phyloP scores from a whole-genome alignment of 2,113 vertebrate genomes.

The Anoura caudifer region DNA sequence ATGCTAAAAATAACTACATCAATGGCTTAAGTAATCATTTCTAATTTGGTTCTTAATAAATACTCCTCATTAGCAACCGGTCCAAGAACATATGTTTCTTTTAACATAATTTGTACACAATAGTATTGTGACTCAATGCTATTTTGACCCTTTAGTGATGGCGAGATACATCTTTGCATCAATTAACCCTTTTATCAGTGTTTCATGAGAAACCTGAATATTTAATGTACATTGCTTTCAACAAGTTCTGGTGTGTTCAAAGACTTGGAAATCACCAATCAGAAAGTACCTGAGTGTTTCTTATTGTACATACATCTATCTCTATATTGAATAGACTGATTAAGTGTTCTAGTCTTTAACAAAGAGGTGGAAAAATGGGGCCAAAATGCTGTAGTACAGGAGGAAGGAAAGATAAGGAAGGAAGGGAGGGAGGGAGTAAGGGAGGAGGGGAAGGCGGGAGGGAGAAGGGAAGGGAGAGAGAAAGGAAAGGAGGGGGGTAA shows the following conservation, averaged over 20 bases:
- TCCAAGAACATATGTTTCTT: background rate
- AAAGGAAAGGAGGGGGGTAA: background rate
- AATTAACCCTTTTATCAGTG: background rate
- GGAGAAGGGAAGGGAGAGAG: background rate
- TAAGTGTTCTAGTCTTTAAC: background rate
- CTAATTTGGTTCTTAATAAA: conserved; percentile 2
- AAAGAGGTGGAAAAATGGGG: background rate
- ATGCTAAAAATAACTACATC: background rate
- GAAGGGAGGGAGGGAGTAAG: too few relatives aligned
- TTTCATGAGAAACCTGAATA: background rate
- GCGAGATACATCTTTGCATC: background rate
- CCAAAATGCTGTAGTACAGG: background rate
- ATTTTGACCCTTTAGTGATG: background rate
- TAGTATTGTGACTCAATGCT: background rate
- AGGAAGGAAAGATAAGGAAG: background rate
- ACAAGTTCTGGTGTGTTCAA: background rate
- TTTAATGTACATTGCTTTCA: background rate
- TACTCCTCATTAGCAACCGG: background rate
- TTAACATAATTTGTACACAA: background rate
- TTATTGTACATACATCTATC: background rate
- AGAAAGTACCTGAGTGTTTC: background rate
- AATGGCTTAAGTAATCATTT: background rate
- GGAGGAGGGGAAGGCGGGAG: too few relatives aligned
- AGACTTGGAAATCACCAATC: background rate
- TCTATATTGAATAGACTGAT: background rate